phyloP scores from a whole-genome alignment of 2,797 vertebrate species.

The Falco peregrinus region DNA sequence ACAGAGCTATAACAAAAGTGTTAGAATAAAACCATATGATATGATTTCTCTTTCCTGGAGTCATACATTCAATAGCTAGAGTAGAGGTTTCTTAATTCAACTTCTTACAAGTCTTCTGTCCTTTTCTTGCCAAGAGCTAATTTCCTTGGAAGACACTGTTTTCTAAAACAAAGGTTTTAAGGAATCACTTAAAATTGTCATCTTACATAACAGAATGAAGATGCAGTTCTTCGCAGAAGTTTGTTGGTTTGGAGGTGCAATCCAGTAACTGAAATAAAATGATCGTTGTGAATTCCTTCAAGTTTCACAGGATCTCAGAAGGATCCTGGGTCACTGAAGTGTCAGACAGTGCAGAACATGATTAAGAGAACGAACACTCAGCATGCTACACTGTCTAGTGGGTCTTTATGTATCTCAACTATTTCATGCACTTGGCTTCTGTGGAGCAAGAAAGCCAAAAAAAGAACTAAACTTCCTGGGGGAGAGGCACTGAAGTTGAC shows the following conservation, averaged over 20 bases:
- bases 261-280: neutral
- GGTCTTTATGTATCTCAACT: neutral
- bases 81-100: neutral
- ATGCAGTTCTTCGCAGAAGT: neutral
- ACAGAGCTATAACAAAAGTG: constrained; percentile 49
- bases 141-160: neutral
- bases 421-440: neutral
- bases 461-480: neutral
- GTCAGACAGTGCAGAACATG: neutral
- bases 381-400: neutral
- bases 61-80: constrained; percentile 47
- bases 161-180: neutral
- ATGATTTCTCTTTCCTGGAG: constrained; percentile 46
- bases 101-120: neutral
- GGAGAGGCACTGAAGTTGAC: neutral
- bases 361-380: neutral
- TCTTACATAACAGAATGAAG: neutral
- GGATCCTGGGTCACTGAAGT: neutral
- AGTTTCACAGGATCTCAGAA: neutral
- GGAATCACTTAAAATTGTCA: neutral
- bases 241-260: constrained; percentile 9
- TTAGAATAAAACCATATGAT: constrained; percentile 61
- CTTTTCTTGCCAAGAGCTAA: neutral
- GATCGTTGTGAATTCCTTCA: neutral
- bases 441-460: neutral